Evolutionary conservation across 1,140 invertebrate genomes (phyloP).

Genomic region (Neuroterus valhalla): DNA sequence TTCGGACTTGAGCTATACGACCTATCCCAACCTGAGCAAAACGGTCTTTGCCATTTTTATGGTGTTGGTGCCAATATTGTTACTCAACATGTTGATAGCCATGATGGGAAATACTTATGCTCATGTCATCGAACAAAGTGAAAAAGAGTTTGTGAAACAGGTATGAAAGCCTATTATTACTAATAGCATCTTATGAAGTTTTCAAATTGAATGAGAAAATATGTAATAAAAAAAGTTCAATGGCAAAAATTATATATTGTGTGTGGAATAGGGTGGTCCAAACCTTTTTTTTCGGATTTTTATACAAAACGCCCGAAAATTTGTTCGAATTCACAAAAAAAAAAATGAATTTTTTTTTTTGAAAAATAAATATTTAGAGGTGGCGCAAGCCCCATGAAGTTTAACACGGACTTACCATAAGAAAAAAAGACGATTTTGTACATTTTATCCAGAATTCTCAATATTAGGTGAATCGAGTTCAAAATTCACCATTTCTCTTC

Average conservation of each 20-base stretch:
- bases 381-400: too few relatives aligned
- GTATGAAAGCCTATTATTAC: conserved; percentile 73
- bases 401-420: too few relatives aligned
- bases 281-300: too few relatives aligned
- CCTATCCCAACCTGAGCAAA: conserved; percentile 93
- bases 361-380: too few relatives aligned
- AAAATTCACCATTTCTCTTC: too few relatives aligned
- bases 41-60: conserved; percentile 97
- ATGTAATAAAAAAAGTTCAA: neutral
- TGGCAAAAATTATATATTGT: neutral
- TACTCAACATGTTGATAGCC: conserved; percentile 98
- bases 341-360: too few relatives aligned
- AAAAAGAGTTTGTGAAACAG: conserved; percentile 99
- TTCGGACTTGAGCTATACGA: conserved; percentile 89
- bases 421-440: too few relatives aligned
- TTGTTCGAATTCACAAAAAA: too few relatives aligned
- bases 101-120: conserved; percentile 99
- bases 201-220: neutral
- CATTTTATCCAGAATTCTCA: too few relatives aligned
- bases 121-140: conserved; percentile 97
- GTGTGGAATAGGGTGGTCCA: neutral
- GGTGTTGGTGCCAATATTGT: conserved; percentile 96
- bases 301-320: too few relatives aligned
- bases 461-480: too few relatives aligned
- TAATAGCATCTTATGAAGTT: too few relatives aligned